Base-by-base conservation (phyloP, 2,888 invertebrate genomes). In the Pogonocherus hispidulus region DNA sequence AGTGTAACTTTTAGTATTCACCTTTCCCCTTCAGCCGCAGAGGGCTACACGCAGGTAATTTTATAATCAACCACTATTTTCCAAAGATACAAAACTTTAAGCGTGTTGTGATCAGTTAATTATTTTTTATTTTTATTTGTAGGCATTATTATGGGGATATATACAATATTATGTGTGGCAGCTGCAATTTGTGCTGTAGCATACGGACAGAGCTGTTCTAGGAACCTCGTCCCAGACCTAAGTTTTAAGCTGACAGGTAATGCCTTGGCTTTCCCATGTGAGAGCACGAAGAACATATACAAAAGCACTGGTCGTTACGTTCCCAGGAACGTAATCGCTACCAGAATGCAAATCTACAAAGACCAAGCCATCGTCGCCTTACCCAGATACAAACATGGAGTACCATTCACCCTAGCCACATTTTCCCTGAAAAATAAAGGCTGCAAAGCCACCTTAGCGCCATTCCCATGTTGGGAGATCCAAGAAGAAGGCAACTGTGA, bases 401-500 rank as follows among this genome's bases (percentile, higher is more conserved):
- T 90, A 0, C 90, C 91, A 6, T 87, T 88, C 59, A 91, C 91
- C 1, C 80, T 91, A 46, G 91, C 88, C 18, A 87, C 84, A 72
- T 85, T 90, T 37, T 85, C 86, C n/a, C 80, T 90, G 71, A 88
- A 86, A 74, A 83, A 83, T 64, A 87, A 86, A 60, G 85, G 86
- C 35, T 88, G 88, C 71, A 81, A 87, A 57, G 85, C 89, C 1
- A 84, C 84, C 77, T 87, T 89, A 75, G 86, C 86, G 74, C 91
- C 92, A 16, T 91, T 89, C 87, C 91, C 91, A 63, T 90, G 88
- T 83, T 91, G 92, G 90, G 87, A 88, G 67, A 87, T 90, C 79
- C 92, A 93, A 84, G 92, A 92, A 84, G 91, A 91, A 86, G 90
- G 89, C 46, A 89, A 89, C 83, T 91, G 91, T 80, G 88, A 88